Percentiles rank a stretch among this genome's conserved stretches.
Evolutionary conservation across 2,888 invertebrate genomes (phyloP).

Genomic region (Pseudococcus viburni): DNA sequence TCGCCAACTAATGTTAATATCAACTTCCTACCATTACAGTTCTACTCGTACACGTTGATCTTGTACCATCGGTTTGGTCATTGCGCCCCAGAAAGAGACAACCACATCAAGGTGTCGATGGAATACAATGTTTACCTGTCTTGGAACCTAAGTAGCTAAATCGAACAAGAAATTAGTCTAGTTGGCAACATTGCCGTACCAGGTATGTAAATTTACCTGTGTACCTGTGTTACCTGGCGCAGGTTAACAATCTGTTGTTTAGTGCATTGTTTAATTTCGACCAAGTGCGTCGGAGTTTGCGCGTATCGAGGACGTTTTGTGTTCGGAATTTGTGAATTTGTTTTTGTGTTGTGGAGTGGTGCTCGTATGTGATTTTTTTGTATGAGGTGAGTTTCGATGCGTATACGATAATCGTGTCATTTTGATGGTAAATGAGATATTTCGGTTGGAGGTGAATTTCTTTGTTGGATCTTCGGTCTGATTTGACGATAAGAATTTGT

Average conservation of each 20-base stretch:
- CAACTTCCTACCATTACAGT: not conserved
- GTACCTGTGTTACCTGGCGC: constrained; percentile 48
- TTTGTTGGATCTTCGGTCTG: not conserved
- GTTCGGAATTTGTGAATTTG: constrained; percentile 2
- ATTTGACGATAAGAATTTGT: not conserved
- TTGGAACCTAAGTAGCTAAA: constrained; percentile 3
- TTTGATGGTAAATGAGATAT: not conserved
- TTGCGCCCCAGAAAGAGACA: constrained; percentile 21
- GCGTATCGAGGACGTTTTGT: constrained; percentile 8
- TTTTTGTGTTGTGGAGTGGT: constrained; percentile 1
- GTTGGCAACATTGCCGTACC: constrained; percentile 45
- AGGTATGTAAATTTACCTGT: constrained; percentile 46
- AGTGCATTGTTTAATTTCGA: constrained; percentile 48
- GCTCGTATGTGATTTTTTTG: not conserved
- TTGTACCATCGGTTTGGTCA: not conserved
- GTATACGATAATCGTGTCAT: not conserved
- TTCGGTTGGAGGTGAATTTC: not conserved
- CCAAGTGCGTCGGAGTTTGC: constrained; percentile 12
- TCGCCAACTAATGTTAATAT: not conserved
- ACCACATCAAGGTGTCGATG: not conserved
- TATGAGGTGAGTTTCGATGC: constrained; percentile 13
- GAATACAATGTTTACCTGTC: constrained; percentile 7
- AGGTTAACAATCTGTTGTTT: constrained; percentile 54
- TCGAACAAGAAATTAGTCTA: constrained; percentile 7
- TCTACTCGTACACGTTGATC: not conserved